Base-by-base conservation (phyloP, 2,113 vertebrate genomes). In the Engystomops pustulosus region DNA sequence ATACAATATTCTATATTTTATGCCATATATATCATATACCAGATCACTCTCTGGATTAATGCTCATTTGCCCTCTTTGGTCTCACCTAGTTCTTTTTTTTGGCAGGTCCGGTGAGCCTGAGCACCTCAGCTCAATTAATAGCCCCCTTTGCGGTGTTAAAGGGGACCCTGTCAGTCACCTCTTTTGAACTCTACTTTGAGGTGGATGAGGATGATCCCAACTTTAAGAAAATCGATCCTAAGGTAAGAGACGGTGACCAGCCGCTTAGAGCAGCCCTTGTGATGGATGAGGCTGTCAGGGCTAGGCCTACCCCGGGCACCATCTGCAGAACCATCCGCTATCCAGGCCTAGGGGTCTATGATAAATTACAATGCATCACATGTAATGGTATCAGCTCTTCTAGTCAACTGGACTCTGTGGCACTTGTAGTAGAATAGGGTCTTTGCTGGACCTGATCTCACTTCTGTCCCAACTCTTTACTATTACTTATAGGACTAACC, bases 161-260 rank as follows among this genome's bases (percentile, higher is more conserved):
- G 90, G 98, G 98, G 77, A 98, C 95, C 51, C 94, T 99, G 89
- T 99, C 98, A 87, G 92, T 99, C 93, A 99, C 96, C 81, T 90
- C 95, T 87, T 96, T 95, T 41, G 98, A 99, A 91, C 93, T 99
- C 87, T 99, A 95, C 94, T 99, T 99, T 87, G 98, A 99, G 91
- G 98, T 99, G 90, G 97, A 99, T 87, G 98, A 99, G 91, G 98
- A 99, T 81, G 97, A 99, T 80, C 90, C 95, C 55, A 90, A 91
- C 94, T 99, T 97, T 94, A 99, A 95, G 94, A 94, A 95, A 93
- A 95, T 97, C 84, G 97, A 99, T 90, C 93, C 97, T 1, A 98
- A 98, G 98, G 98, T 99, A 96, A 95, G 96, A 90, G 84, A 88
- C 87, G 87, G 81, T 89, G 88, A 88, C 88, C 89, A 78, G 2